phyloP scores from a whole-genome alignment of 2,797 vertebrate species.

The Tarsius wallacei region DNA sequence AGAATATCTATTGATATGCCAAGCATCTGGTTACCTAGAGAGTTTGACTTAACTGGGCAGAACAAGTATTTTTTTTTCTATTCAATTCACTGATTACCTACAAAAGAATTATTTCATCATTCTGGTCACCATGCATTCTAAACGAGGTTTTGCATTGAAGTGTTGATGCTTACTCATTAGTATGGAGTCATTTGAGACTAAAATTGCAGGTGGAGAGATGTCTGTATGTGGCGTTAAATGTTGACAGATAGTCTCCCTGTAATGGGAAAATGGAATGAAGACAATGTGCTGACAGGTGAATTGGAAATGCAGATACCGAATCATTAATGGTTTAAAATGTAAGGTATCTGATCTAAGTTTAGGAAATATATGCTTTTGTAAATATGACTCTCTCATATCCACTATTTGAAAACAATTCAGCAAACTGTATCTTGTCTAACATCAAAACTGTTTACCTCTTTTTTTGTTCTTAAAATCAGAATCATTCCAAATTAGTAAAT shows the following conservation, averaged over 20 bases:
- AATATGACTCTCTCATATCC: background rate
- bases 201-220: constrained; percentile 34
- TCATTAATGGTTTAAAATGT: constrained; percentile 65
- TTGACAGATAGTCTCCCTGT: constrained; percentile 63
- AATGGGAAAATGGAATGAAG: constrained; percentile 35
- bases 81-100: constrained; percentile 26
- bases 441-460: background rate
- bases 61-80: background rate
- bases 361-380: background rate
- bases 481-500: constrained; percentile 20
- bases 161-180: constrained; percentile 59
- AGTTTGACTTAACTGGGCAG: constrained; percentile 69
- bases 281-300: constrained; percentile 33
- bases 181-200: constrained; percentile 37
- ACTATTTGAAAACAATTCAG: constrained; percentile 36
- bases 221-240: constrained; percentile 21
- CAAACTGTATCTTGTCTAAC: background rate
- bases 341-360: constrained; percentile 48
- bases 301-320: constrained; percentile 63
- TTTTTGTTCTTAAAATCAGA: constrained; percentile 22
- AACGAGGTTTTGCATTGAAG: constrained; percentile 68
- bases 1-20: background rate
- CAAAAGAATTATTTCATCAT: constrained; percentile 50
- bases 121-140: background rate
- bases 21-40: constrained; percentile 69